Conservation (phyloP, 2,113 vertebrate species). For the Eurystomus gularis region DNA sequence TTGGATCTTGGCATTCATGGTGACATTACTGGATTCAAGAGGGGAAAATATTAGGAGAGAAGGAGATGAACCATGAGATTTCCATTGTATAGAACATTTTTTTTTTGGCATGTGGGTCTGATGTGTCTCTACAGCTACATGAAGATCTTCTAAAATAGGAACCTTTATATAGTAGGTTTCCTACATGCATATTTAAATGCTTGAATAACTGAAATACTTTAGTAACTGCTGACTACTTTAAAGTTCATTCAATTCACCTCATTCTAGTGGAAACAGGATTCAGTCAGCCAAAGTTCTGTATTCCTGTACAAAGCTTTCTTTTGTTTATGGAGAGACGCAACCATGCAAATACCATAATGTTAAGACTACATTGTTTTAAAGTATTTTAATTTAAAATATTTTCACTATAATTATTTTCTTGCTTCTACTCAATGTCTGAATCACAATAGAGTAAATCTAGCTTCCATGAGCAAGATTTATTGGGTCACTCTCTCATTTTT, state of each 20-base stretch:
- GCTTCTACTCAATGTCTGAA: neutral
- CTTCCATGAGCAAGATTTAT: neutral
- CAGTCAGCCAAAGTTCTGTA: neutral
- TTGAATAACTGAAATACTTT: neutral
- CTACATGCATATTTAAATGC: neutral
- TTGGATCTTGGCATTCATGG: neutral
- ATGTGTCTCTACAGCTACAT: neutral
- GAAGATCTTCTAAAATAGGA: neutral
- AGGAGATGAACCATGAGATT: neutral
- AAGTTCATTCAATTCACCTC: neutral
- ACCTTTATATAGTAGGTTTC: neutral
- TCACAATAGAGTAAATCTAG: neutral
- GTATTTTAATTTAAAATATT: neutral
- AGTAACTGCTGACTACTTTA: neutral
- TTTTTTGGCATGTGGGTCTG: neutral
- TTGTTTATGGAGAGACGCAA: neutral
- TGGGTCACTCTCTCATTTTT: neutral
- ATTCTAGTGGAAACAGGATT: neutral
- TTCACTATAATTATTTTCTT: neutral
- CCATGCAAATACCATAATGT: accelerated
- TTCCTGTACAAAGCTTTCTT: neutral
- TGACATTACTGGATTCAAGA: neutral
- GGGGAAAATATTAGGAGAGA: neutral
- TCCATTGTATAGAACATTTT: neutral
- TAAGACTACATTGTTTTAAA: neutral